Evolutionary conservation across 2,888 invertebrate species (phyloP), one percentile per base, ranked within the genome.

Genomic region (Napeogenes sylphis): DNA sequence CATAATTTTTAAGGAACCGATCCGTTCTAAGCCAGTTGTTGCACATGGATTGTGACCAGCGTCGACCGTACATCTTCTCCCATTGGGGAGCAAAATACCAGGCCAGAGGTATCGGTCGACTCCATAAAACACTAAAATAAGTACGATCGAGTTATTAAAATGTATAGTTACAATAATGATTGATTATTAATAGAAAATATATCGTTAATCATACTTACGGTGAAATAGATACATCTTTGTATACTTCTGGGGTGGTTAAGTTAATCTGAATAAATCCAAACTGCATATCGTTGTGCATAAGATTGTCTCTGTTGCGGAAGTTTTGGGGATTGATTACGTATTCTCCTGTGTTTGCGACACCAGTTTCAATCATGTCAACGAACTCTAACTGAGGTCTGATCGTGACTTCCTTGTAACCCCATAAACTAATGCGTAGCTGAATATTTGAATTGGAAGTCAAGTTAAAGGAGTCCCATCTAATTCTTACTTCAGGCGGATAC

Each of bases 61-160:
- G 92, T 4, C 83, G 79, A 0, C 99, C 99, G 73, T 95, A 93
- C 56, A 93, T 81, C 21, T 93, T 90, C 78, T 96, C 94, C 98
- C 98, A 98, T 82, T 98, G 97, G 0, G 95, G 94, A 0, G 93
- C 93, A 79, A 98, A 97, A 81, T 98, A 98, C 98, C 98, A 98
- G 1, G 92, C 97, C 12, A 98, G 87, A 2, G 98, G 98, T 68
- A 98, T 95, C 0, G 98, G 97, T 63, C 94, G 93, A 76, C 97
- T 97, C 98, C 98, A 98, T 12, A 98, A 90, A 0, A 95, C 92
- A 0, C 93, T 93, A 77, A 47, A 70, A 75, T 63, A 10, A 51
- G 6, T 35, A 35, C 4, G 6, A 35, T 35, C 4, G n/a, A 47
- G n/a, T n/a, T n/a, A 6, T 47, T 14, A 14, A 5, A 47, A 47